A percentile compares a stretch with the other conserved stretches of the same genome.
These are phyloP conservation scores for Ploceus nigricollis DNA, from an alignment of 2,113 vertebrate genomes.

Conservation along the genomic window DNA sequence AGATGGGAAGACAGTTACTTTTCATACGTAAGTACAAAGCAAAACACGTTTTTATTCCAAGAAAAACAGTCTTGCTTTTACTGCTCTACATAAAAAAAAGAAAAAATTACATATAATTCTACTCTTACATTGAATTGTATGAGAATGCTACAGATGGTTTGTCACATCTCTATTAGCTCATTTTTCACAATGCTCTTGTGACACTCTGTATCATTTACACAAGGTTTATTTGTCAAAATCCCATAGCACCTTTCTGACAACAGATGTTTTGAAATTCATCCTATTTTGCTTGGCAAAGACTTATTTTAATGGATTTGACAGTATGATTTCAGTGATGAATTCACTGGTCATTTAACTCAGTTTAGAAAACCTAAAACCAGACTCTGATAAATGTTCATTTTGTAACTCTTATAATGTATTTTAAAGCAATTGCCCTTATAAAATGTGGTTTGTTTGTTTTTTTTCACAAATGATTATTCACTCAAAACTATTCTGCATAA, in stretches of 20 bases:
- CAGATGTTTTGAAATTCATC: constrained; percentile 15
- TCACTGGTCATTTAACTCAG: neutral
- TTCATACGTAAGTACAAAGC: neutral
- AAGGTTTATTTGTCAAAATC: constrained; percentile 30
- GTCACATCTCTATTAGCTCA: neutral
- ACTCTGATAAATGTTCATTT: neutral
- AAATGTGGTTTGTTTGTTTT: neutral
- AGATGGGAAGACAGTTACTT: neutral
- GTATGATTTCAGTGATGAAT: neutral
- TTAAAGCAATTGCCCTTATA: neutral
- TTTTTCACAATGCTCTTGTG: constrained; percentile 44
- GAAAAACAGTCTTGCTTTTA: neutral
- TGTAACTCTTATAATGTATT: neutral
- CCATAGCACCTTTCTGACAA: neutral
- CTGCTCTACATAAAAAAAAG: neutral
- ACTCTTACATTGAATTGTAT: neutral
- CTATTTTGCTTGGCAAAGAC: neutral
- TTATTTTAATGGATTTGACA: neutral
- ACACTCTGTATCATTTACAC: neutral
- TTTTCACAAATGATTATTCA: neutral
- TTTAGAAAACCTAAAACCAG: neutral
- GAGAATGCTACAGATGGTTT: neutral
- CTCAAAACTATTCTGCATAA: neutral
- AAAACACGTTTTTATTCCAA: neutral
- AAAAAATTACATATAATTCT: neutral